A percentile compares a stretch with the other conserved stretches of the same genome.
These are phyloP conservation scores for Microtus richardsoni DNA, from an alignment of 2,113 vertebrate genomes.

Conservation along the genomic window DNA sequence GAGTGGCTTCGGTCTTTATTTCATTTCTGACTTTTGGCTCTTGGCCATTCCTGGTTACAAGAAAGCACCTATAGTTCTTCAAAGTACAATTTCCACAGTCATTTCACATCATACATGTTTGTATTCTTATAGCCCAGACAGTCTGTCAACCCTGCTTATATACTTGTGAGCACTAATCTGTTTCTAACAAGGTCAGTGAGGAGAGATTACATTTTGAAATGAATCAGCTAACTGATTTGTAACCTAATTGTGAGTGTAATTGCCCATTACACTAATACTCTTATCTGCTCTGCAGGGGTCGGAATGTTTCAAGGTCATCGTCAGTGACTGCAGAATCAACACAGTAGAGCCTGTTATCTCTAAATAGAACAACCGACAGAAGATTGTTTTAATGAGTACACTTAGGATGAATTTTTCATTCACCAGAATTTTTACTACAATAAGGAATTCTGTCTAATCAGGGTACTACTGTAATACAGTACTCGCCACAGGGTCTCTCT, in stretches of 20 bases:
- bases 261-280: background rate
- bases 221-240: background rate
- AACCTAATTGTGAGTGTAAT: background rate
- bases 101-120: background rate
- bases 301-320: background rate
- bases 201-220: constrained; percentile 20
- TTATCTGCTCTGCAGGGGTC: background rate
- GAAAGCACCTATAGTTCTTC: background rate
- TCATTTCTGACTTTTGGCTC: background rate
- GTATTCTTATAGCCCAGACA: background rate
- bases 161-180: background rate
- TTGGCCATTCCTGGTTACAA: background rate
- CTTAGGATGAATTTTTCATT: background rate
- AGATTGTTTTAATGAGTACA: background rate
- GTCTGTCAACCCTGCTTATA: background rate
- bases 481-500: constrained; percentile 1
- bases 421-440: background rate
- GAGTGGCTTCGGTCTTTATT: background rate
- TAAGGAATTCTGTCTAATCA: background rate
- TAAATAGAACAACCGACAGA: background rate
- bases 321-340: background rate
- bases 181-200: constrained; percentile 9
- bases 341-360: background rate
- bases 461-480: background rate
- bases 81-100: background rate